These are phyloP conservation scores for Stichopus chloronotus DNA, from an alignment of 35 echinoderm and acorn worm genomes.

Conservation along the genomic window DNA sequence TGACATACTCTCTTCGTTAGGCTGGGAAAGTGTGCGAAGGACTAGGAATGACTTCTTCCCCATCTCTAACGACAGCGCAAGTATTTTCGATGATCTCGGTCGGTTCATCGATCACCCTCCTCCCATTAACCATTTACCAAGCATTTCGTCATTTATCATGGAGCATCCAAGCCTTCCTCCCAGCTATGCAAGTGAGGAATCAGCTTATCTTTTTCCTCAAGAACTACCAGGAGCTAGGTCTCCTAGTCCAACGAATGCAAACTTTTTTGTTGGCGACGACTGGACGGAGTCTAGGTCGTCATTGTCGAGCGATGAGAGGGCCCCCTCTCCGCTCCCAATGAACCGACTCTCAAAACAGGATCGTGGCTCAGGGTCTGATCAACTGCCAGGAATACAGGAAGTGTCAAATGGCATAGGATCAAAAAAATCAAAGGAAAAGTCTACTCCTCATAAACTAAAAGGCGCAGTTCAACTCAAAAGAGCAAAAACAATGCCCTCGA, in stretches of 20 bases:
- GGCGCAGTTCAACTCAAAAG: constrained; percentile 60
- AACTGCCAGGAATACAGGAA: constrained; percentile 70
- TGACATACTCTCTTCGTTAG: constrained; percentile 80
- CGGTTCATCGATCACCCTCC: constrained; percentile 47
- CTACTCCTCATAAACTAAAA: constrained; percentile 16
- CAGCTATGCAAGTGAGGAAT: constrained; percentile 37
- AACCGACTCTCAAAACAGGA: constrained; percentile 50
- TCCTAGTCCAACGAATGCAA: constrained; percentile 19
- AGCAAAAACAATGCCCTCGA: constrained; percentile 87
- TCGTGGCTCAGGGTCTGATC: constrained; percentile 53
- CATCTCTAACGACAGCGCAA: constrained; percentile 71
- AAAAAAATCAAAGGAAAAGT: constrained; percentile 37
- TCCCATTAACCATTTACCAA: constrained; percentile 28
- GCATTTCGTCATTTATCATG: constrained; percentile 60
- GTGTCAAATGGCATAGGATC: constrained; percentile 47
- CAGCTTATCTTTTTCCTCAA: constrained; percentile 9
- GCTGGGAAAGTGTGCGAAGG: constrained; percentile 90
- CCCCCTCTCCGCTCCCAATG: constrained; percentile 57
- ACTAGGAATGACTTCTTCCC: constrained; percentile 80
- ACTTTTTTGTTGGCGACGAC: constrained; percentile 47
- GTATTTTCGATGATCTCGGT: constrained; percentile 69
- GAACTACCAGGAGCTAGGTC: constrained; percentile 1
- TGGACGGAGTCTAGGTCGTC: constrained; percentile 30
- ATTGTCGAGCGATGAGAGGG: constrained; percentile 61
- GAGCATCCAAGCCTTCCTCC: constrained; percentile 57